Base-by-base conservation (phyloP, 2,113 vertebrate species). In the Symphodus melops region DNA sequence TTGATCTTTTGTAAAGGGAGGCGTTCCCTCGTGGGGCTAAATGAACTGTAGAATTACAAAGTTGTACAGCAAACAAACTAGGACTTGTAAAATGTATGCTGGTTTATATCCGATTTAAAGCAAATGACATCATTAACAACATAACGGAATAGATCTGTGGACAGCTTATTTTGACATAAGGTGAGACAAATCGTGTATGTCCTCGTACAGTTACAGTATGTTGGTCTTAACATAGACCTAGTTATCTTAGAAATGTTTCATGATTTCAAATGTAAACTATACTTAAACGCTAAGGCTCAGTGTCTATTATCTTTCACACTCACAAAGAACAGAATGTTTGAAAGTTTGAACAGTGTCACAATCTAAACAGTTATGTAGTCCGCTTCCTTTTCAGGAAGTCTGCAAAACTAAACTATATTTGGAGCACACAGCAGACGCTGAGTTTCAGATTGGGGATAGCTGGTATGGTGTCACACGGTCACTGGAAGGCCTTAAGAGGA, bases 401-500 rank as follows among this genome's bases (percentile, higher is more conserved):
- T 20, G 58, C 11, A 2, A 21, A 46, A 44, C 54, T 42, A 39
- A 57, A 68, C 44, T 41, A 57, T 65, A 37, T 69, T 74, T 66
- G 46, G 44, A 54, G 39, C 39, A 19, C 68, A 21, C 39, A 25
- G 46, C 44, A 5, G 4, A 59, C 57, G 39, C 28, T 41, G 23
- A 41, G 65, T 51, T 53, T 60, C 46, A n/a, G 48, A 58, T 14
- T 16, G 54, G 9, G 20, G 16, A 58, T 17, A 73, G 41, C 0
- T 9, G 44, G 63, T 51, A 51, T 37, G 12, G 57, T 41, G 64
- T 76, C 81, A 84, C 65, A 54, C 9, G 63, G 76, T 66, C 77
- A 82, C 51, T 51, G 56, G 62, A 81, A 79, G 58, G 66, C 68
- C 73, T 60, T 78, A 84, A 89, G 77, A 81, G 84, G 86, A 84